Evolutionary conservation across 1,140 invertebrate genomes (phyloP), one percentile per base, ranked within the genome.

Genomic region (Cydia splendana): DNA sequence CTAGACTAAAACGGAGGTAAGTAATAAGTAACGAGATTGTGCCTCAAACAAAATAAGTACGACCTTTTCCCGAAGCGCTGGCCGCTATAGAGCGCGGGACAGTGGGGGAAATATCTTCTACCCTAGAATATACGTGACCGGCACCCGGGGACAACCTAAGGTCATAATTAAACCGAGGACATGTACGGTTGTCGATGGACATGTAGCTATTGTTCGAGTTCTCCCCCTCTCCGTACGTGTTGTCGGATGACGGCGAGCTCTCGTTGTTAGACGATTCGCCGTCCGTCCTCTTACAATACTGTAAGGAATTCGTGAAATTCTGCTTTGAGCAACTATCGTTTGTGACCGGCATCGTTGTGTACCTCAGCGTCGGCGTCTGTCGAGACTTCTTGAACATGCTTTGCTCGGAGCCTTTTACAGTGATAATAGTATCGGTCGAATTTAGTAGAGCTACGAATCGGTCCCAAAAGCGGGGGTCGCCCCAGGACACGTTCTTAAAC

Each of bases 191-290:
- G 82, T 93, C 91, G 81, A 93, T 93, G 79, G 91, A 93, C 90
- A 93, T 92, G 84, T 93, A 93, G 88, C 90, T 93, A 91, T 93
- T 93, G 89, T 93, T 93, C 79, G 91, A 93, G 86, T 92, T 87
- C 82, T 92, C 91, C 82, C 89, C 90, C 88, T 93, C 91, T 75
- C 90, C 90, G 82, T 91, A 93, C 83, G 89, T 90, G 83, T 91
- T 88, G 76, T 93, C 91, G 13, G 91, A 93, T 12, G 91, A 93
- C 76, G 90, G 90, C 76, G 91, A 93, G 80, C 87, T 93, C 84
- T 91, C 91, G 82, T 91, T 89, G 76, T 89, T 91, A 67, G 91
- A 93, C 42, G 85, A 87, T 80, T 91, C 91, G 38, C 85, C 91
- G 53, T 91, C 90, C 77, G 84, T 87, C 78, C 90, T 87, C 79